Percentiles rank a stretch among this genome's conserved stretches.
phyloP scores from a whole-genome alignment of 92 coral and sea anemone species.

The Pocillopora grandis region DNA sequence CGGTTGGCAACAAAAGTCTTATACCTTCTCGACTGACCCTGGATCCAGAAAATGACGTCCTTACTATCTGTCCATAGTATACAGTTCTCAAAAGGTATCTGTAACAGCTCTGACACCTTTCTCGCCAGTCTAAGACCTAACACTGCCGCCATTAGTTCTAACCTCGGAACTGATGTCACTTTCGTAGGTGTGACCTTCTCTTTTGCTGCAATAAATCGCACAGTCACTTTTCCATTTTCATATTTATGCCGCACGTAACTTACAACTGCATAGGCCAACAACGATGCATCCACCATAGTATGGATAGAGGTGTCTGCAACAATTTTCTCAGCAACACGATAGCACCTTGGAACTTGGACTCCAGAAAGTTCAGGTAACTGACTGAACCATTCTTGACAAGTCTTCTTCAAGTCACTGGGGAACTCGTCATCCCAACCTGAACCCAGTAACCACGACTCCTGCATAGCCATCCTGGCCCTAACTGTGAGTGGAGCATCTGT shows the following conservation, averaged over 20 bases:
- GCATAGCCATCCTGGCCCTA: conserved; percentile 55
- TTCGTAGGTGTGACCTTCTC: no score
- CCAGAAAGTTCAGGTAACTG: conserved; percentile 17
- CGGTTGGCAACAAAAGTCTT: no score
- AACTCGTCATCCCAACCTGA: conserved; percentile 58
- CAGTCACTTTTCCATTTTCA: conserved; percentile 38
- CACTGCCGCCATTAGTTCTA: no score
- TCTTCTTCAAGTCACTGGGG: conserved; percentile 31
- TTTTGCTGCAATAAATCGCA: conserved; percentile 50
- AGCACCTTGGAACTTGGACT: conserved; percentile 18
- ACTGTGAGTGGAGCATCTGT: conserved; percentile 45
- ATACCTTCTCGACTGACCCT: no score
- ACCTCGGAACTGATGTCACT: no score
- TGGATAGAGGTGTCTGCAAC: conserved; percentile 29
- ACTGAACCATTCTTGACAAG: conserved; percentile 16
- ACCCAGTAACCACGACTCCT: conserved; percentile 43
- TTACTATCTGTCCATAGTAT: no score
- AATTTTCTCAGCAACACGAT: background rate
- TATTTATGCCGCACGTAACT: conserved; percentile 45
- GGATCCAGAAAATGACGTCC: no score
- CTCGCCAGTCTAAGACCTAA: no score
- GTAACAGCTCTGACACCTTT: no score
- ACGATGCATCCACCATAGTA: conserved; percentile 54
- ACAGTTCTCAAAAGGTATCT: no score
- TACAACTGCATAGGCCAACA: conserved; percentile 52